Percentiles rank a stretch among this genome's conserved stretches.
Evolutionary conservation across 23 tunicate genomes (phyloP).

Genomic region (Trididemnum miniatum): DNA sequence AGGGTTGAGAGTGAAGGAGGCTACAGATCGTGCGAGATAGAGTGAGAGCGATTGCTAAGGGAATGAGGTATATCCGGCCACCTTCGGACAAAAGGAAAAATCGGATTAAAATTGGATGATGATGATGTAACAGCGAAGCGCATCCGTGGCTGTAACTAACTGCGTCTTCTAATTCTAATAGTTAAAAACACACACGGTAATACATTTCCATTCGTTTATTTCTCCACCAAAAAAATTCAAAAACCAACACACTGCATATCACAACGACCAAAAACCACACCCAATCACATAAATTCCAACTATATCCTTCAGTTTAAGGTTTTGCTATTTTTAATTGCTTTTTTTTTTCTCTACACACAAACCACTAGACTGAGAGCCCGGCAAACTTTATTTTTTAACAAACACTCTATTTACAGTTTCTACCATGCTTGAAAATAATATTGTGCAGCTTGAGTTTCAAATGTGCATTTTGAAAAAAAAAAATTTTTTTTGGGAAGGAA

Average conservation of each 20-base stretch:
- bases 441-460: too few relatives aligned
- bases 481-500: not conserved
- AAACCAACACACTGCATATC: not conserved
- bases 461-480: too few relatives aligned
- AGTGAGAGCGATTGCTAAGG: too few relatives aligned
- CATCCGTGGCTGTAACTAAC: too few relatives aligned
- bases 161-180: too few relatives aligned
- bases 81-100: too few relatives aligned
- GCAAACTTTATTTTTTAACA: not conserved
- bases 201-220: not conserved
- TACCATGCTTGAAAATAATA: not conserved
- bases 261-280: not conserved
- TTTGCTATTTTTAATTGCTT: not conserved
- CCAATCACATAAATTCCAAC: not conserved
- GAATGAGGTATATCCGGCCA: too few relatives aligned
- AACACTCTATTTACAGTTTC: constrained; percentile 4
- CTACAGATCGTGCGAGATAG: too few relatives aligned
- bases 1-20: too few relatives aligned
- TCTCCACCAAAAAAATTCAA: not conserved
- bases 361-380: not conserved
- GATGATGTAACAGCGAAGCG: too few relatives aligned
- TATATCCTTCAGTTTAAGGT: not conserved
- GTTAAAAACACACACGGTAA: too few relatives aligned
- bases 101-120: too few relatives aligned
- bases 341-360: not conserved